Evolutionary conservation across 2,888 invertebrate species (phyloP).

Genomic region (Cremastinae sp.): DNA sequence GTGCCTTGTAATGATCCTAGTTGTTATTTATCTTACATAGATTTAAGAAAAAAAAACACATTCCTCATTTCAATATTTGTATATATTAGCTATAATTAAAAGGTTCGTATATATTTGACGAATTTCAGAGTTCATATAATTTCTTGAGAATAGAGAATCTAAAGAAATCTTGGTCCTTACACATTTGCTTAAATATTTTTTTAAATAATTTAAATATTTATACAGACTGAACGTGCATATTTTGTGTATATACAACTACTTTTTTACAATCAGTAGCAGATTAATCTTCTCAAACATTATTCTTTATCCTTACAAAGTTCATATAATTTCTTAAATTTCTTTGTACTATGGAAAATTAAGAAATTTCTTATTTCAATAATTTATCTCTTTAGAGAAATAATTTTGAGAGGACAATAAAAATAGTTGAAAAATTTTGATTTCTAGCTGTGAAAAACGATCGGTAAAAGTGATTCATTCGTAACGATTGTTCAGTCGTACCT

Average conservation of each 20-base stretch:
- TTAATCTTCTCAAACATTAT: too few relatives aligned
- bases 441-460: conserved; percentile 4
- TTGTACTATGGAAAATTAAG: too few relatives aligned
- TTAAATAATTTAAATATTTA: too few relatives aligned
- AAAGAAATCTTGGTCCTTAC: background rate
- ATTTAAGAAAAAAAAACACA: conserved; percentile 19
- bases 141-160: background rate
- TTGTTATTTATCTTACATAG: conserved; percentile 86
- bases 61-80: conserved; percentile 55
- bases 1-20: conserved; percentile 88
- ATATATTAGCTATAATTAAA: conserved; percentile 55
- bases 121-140: background rate
- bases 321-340: too few relatives aligned
- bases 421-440: conserved; percentile 30
- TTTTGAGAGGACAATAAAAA: too few relatives aligned
- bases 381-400: too few relatives aligned
- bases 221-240: too few relatives aligned
- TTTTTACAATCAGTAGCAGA: too few relatives aligned
- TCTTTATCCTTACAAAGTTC: too few relatives aligned
- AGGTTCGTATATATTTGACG: conserved; percentile 32
- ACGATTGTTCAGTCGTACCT: conserved; percentile 39
- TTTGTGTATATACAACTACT: too few relatives aligned
- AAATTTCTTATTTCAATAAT: too few relatives aligned
- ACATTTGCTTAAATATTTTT: too few relatives aligned
- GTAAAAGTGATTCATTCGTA: conserved; percentile 30